These are phyloP conservation scores for Cosmia pyralina DNA, from an alignment of 2,888 invertebrate species.

Conservation along the genomic window DNA sequence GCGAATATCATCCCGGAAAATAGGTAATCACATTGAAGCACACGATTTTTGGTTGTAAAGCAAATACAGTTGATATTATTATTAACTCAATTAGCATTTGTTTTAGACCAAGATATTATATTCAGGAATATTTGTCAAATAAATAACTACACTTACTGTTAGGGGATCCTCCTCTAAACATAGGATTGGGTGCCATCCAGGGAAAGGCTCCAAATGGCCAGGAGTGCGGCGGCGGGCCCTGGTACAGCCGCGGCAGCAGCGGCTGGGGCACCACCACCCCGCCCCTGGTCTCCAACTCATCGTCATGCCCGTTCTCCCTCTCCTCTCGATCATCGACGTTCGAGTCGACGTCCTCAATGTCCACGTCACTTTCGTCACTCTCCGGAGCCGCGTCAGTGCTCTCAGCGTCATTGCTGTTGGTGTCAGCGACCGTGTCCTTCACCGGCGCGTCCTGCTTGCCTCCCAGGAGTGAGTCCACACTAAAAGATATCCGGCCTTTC, in stretches of 20 bases:
- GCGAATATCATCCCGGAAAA: conserved; percentile 10
- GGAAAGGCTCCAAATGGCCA: conserved; percentile 92
- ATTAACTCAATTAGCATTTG: background rate
- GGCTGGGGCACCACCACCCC: conserved; percentile 93
- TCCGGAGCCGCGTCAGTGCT: conserved; percentile 81
- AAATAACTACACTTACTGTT: conserved; percentile 88
- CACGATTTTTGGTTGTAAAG: background rate
- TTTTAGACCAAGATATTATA: background rate
- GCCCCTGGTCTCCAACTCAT: conserved; percentile 85
- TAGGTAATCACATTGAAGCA: background rate
- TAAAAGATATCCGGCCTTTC: conserved; percentile 93
- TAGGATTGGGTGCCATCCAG: conserved; percentile 91
- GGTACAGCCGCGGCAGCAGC: conserved; percentile 91
- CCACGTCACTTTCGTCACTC: conserved; percentile 88
- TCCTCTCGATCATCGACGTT: conserved; percentile 86
- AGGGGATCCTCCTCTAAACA: conserved; percentile 90
- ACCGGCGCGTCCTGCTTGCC: conserved; percentile 78
- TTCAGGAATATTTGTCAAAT: background rate
- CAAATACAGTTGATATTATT: background rate
- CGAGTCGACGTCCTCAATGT: conserved; percentile 86
- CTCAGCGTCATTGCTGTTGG: conserved; percentile 84
- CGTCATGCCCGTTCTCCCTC: conserved; percentile 82
- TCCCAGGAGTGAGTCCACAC: conserved; percentile 92
- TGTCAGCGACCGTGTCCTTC: conserved; percentile 75
- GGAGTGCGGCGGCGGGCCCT: conserved; percentile 87